Base-by-base conservation (phyloP, 2,113 vertebrate species). In the Rhegmatorhina hoffmannsi region DNA sequence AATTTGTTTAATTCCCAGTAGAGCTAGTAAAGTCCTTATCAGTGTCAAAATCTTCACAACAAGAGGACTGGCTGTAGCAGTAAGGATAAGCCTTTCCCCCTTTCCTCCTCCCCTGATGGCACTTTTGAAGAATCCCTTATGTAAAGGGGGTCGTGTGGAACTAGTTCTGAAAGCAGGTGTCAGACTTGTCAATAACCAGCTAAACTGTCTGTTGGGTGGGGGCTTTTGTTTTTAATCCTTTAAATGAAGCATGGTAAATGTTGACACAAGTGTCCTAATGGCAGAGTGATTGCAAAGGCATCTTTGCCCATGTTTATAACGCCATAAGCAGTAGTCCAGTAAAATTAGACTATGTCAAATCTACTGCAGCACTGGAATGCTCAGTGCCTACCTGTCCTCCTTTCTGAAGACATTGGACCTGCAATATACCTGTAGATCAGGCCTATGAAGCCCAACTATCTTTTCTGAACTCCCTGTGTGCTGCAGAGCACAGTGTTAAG, bases 1-100 rank as follows among this genome's bases (percentile, higher is more conserved):
- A 95, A 97, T 97, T 94, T 89, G 89, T 94, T 94, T 94, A 92
- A 96, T 97, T 97, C 95, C 96, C 96, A 84, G 29, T 64, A 89
- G 97, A 91, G 89, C 67, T 89, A 83, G 60, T 68, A 43, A 92
- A 94, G 81, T 80, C 81, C 38, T 88, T 88, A 83, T 93, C 75
- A 82, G 64, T 92, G 86, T 95, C 93, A 90, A 90, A 96, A 91
- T 84, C 69, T 84, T 88, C 75, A 67, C 68, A 92, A 90, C 72
- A 92, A 76, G 95, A 91, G 73, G 33, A 36, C 20, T 79, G 60
- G 25, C 58, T 89, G 49, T 12, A 75, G 73, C 49, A 81, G 85
- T 53, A 67, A 69, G 69, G 66, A 69, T 69, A 73, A 91, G 21
- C 75, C 64, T 60, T 47, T 62, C 14, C 17, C 24, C 10, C 11